A percentile compares a stretch with the other conserved stretches of the same genome.
Conservation (phyloP, 64 coral and sea anemone genomes). For the Platygyra sinensis region DNA sequence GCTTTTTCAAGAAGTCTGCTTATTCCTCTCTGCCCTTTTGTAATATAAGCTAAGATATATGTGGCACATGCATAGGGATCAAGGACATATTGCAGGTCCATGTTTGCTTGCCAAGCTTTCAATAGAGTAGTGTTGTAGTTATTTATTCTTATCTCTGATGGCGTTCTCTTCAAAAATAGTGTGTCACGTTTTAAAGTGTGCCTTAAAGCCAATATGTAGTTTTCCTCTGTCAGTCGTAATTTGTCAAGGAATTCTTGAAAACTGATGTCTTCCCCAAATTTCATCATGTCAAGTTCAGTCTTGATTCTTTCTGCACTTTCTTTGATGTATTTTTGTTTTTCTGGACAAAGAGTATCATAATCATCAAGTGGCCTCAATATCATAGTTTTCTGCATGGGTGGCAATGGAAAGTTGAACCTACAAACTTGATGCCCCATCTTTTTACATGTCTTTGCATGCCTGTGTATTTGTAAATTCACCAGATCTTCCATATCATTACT, state of each 20-base stretch:
- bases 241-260: slow-evolving; percentile 41
- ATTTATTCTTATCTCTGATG: slow-evolving; percentile 59
- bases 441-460: slow-evolving; percentile 44
- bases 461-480: slow-evolving; percentile 27
- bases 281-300: slow-evolving; percentile 10
- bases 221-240: background rate
- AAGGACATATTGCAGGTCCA: too few relatives aligned
- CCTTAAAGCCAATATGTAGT: too few relatives aligned
- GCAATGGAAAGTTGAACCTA: slow-evolving; percentile 42
- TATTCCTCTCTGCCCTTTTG: too few relatives aligned
- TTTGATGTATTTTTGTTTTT: slow-evolving; percentile 18
- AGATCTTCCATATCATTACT: background rate
- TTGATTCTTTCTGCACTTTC: slow-evolving; percentile 2
- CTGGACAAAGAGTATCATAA: too few relatives aligned
- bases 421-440: slow-evolving; percentile 28
- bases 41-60: too few relatives aligned
- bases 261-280: slow-evolving; percentile 42
- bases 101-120: slow-evolving; percentile 52
- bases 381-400: slow-evolving; percentile 25
- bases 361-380: background rate
- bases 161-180: slow-evolving; percentile 17
- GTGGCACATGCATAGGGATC: too few relatives aligned
- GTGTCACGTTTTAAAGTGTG: background rate
- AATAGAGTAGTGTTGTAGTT: slow-evolving; percentile 33
- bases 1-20: too few relatives aligned